Evolutionary conservation across 2,797 vertebrate species (phyloP).

Genomic region (Florisuga fusca): DNA sequence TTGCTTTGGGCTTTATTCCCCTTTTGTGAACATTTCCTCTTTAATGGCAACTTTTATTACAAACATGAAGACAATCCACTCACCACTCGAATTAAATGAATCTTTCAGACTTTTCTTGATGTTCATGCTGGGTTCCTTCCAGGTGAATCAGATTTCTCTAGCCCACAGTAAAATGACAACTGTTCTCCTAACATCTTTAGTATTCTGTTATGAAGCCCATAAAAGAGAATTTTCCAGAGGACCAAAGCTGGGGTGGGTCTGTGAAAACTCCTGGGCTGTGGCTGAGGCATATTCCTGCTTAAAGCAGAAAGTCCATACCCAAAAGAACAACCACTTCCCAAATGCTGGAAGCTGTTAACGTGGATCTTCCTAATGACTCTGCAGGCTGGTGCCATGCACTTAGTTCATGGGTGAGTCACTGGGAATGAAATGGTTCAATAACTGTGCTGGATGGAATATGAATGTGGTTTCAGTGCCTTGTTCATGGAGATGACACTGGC

Average conservation of each 20-base stretch:
- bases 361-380: background rate
- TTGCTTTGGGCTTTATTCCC: background rate
- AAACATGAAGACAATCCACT: background rate
- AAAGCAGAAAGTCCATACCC: background rate
- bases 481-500: background rate
- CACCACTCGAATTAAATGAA: background rate
- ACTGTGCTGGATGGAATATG: background rate
- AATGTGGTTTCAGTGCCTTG: background rate
- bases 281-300: background rate
- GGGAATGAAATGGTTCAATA: background rate
- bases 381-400: background rate
- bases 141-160: background rate
- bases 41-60: background rate
- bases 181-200: background rate
- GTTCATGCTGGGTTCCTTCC: background rate
- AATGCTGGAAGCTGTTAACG: background rate
- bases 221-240: background rate
- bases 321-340: background rate
- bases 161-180: background rate
- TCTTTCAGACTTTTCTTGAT: background rate
- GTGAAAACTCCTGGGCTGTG: background rate
- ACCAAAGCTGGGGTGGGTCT: background rate
- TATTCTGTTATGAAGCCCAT: background rate
- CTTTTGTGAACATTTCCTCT: background rate
- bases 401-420: background rate